A percentile compares a stretch with the other conserved stretches of the same genome.
phyloP scores from a whole-genome alignment of 2,797 vertebrate genomes.

The Pseudopleuronectes americanus region DNA sequence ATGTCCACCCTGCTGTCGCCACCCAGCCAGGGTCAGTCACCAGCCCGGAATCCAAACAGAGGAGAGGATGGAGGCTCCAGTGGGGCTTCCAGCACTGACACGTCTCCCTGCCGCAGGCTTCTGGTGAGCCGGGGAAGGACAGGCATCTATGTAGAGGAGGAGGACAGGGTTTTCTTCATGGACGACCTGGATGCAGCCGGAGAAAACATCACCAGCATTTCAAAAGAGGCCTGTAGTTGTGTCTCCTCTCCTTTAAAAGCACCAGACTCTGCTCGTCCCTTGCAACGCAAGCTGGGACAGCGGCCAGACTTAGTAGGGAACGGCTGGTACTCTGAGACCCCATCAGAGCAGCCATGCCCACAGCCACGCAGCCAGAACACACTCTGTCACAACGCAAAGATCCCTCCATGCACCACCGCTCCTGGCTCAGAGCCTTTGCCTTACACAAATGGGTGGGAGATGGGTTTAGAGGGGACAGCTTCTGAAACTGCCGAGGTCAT shows the following conservation, averaged over 20 bases:
- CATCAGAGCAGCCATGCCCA: conserved; percentile 74
- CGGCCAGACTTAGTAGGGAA: conserved; percentile 70
- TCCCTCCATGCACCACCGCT: conserved; percentile 54
- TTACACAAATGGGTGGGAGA: conserved; percentile 91
- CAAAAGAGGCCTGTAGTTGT: conserved; percentile 58
- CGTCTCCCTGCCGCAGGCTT: conserved; percentile 82
- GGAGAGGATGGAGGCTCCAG: conserved; percentile 69
- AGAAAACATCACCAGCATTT: conserved; percentile 76
- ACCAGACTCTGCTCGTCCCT: conserved; percentile 56
- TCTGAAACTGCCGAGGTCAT: conserved; percentile 91
- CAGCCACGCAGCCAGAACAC: conserved; percentile 67
- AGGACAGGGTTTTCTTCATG: conserved; percentile 96
- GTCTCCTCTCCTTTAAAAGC: conserved; percentile 58
- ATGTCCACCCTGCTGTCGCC: conserved; percentile 97
- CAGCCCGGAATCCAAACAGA: conserved; percentile 80
- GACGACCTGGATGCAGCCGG: conserved; percentile 90
- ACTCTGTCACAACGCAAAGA: conserved; percentile 69
- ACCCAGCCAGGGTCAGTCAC: conserved; percentile 91
- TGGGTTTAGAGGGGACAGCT: conserved; percentile 77
- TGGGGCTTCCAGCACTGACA: conserved; percentile 82
- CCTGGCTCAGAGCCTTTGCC: conserved; percentile 81
- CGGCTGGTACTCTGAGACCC: conserved; percentile 69
- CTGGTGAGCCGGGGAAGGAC: conserved; percentile 57
- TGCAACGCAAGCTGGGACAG: conserved; percentile 53
- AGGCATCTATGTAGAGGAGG: conserved; percentile 83